Conservation (phyloP, 2,113 vertebrate genomes). For the Ciconia maguari region DNA sequence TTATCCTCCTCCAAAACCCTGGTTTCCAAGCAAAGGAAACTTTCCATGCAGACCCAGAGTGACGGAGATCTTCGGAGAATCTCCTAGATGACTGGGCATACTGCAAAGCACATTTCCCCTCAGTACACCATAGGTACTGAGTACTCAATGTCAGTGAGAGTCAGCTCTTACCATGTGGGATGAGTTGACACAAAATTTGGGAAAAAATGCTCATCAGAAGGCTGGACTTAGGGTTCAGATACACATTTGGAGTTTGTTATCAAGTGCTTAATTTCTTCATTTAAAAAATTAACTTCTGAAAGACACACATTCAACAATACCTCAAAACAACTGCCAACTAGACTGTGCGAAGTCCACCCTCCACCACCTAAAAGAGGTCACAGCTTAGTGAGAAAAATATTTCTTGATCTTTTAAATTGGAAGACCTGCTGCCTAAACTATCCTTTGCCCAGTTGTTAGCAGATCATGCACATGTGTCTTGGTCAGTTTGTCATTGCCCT, state of each 20-base stretch:
- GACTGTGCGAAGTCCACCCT: background rate
- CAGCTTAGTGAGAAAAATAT: background rate
- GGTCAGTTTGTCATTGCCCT: background rate
- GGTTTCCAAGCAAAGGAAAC: background rate
- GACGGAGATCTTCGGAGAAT: background rate
- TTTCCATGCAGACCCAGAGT: background rate
- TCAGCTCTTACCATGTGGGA: background rate
- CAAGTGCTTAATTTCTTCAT: background rate
- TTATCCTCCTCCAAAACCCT: background rate
- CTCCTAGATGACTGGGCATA: background rate
- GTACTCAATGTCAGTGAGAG: background rate
- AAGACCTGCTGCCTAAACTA: background rate
- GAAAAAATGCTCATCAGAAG: background rate
- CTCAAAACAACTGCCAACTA: background rate
- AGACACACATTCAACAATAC: background rate
- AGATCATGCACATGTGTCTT: background rate
- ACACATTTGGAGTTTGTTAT: background rate
- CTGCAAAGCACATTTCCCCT: background rate
- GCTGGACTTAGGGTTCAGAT: background rate
- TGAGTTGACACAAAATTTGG: background rate
- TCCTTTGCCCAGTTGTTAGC: background rate
- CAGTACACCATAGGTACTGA: background rate
- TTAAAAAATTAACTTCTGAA: background rate
- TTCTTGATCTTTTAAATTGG: background rate
- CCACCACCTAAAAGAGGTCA: background rate